Conservation (phyloP, 2,888 invertebrate genomes). For the Rugalucina vietnamica region DNA sequence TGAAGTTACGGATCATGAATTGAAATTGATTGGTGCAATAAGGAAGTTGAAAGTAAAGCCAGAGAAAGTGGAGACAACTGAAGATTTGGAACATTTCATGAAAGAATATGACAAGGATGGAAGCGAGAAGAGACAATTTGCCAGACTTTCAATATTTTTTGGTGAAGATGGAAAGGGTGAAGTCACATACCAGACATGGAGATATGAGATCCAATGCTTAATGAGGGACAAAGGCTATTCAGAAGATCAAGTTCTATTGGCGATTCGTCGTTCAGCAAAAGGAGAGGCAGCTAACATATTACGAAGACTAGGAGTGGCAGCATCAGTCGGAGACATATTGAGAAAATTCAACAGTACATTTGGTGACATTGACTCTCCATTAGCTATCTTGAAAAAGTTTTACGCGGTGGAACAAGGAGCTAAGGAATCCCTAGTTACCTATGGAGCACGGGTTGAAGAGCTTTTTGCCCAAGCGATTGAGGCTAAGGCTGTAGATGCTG, state of each 20-base stretch:
- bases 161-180: slow-evolving; percentile 26
- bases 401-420: too few relatives aligned
- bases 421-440: too few relatives aligned
- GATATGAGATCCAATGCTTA: slow-evolving; percentile 17
- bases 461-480: slow-evolving; percentile 22
- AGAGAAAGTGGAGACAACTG: too few relatives aligned
- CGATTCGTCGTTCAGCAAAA: slow-evolving; percentile 15
- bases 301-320: slow-evolving; percentile 2
- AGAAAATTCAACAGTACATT: slow-evolving; percentile 12
- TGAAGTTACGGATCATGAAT: too few relatives aligned
- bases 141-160: slow-evolving; percentile 26
- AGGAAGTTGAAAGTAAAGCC: too few relatives aligned
- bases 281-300: slow-evolving; percentile 31
- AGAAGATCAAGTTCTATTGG: slow-evolving; percentile 21
- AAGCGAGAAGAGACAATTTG: too few relatives aligned
- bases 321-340: neutral
- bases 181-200: slow-evolving; percentile 8
- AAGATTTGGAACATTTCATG: too few relatives aligned
- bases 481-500: slow-evolving; percentile 1
- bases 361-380: slow-evolving; percentile 14
- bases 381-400: too few relatives aligned
- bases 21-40: too few relatives aligned
- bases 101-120: too few relatives aligned
- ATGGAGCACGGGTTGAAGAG: too few relatives aligned
- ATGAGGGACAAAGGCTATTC: neutral